phyloP scores from a whole-genome alignment of 2,113 vertebrate species.

The Scophthalmus maximus region DNA sequence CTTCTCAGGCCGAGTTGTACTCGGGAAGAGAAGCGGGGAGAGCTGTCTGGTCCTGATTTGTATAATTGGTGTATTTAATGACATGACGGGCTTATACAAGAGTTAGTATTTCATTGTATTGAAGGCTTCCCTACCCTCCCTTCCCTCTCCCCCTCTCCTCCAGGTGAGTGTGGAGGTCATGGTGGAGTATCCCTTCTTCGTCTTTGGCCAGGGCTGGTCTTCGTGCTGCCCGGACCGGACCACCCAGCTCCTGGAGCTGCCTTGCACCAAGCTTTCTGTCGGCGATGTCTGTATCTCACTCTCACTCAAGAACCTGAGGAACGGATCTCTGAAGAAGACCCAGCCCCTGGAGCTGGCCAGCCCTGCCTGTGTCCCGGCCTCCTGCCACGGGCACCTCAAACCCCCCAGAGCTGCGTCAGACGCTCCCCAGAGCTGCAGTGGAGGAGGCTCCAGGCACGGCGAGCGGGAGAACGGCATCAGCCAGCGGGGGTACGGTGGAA shows the following conservation, averaged over 20 bases:
- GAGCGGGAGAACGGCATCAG: conserved; percentile 94
- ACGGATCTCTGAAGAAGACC: conserved; percentile 95
- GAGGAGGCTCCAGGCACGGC: conserved; percentile 79
- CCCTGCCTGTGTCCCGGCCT: conserved; percentile 67
- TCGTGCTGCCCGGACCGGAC: conserved; percentile 97
- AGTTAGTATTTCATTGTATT: background rate
- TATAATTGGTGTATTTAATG: too few species aligned
- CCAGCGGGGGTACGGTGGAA: conserved; percentile 72
- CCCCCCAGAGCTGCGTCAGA: conserved; percentile 83
- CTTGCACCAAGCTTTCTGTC: conserved; percentile 96
- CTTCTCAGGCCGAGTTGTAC: too few species aligned
- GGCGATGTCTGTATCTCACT: conserved; percentile 99
- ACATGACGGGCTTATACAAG: background rate
- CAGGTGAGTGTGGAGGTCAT: conserved; percentile 98
- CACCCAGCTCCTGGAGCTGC: conserved; percentile 96
- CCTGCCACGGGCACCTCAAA: conserved; percentile 86
- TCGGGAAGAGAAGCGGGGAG: too few species aligned
- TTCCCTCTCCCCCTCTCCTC: background rate
- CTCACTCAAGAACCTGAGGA: conserved; percentile 96
- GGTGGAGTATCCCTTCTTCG: conserved; percentile 98
- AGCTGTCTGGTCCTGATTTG: too few species aligned
- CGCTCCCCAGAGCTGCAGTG: conserved; percentile 72
- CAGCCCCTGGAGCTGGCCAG: conserved; percentile 83
- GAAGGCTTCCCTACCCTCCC: background rate
- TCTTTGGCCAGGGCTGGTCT: conserved; percentile 99